Conservation (phyloP, 2,888 invertebrate genomes). For the Nasonia oneida region DNA sequence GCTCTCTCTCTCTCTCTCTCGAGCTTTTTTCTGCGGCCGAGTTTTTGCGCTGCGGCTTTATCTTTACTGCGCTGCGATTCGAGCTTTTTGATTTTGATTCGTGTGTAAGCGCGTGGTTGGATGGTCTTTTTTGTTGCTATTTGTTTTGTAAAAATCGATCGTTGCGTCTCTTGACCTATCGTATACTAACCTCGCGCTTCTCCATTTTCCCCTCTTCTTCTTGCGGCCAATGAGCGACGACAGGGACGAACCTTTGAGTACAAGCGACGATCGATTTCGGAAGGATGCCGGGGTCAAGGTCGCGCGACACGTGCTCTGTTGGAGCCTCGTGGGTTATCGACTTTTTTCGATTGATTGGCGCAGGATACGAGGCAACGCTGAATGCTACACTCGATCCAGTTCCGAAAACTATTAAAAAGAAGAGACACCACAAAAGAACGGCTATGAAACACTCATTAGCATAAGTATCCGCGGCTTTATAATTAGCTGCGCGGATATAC, state of each 20-base stretch:
- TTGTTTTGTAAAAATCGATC: not conserved
- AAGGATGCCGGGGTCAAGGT: slow-evolving; percentile 46
- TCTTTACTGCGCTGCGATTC: not conserved
- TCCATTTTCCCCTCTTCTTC: slow-evolving; percentile 34
- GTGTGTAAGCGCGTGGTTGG: not conserved
- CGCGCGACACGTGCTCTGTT: slow-evolving; percentile 11
- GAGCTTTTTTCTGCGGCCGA: not conserved
- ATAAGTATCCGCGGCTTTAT: slow-evolving; percentile 35
- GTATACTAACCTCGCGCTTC: slow-evolving; percentile 30
- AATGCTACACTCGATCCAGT: not conserved
- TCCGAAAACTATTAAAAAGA: not conserved
- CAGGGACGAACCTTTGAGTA: not conserved
- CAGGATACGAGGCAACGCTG: too few species aligned
- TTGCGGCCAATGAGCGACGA: not conserved
- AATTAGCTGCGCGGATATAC: slow-evolving; percentile 32
- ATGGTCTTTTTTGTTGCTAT: not conserved
- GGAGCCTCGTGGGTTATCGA: not conserved
- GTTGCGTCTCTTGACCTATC: slow-evolving; percentile 65
- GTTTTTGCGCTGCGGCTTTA: not conserved
- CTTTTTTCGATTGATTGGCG: not conserved
- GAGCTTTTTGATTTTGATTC: not conserved
- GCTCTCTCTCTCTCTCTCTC: not conserved
- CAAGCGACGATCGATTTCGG: slow-evolving; percentile 36
- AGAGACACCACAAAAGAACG: not conserved
- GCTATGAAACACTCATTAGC: slow-evolving; percentile 46